phyloP scores from a whole-genome alignment of 1,140 invertebrate species.

The Oryctes rhinoceros region DNA sequence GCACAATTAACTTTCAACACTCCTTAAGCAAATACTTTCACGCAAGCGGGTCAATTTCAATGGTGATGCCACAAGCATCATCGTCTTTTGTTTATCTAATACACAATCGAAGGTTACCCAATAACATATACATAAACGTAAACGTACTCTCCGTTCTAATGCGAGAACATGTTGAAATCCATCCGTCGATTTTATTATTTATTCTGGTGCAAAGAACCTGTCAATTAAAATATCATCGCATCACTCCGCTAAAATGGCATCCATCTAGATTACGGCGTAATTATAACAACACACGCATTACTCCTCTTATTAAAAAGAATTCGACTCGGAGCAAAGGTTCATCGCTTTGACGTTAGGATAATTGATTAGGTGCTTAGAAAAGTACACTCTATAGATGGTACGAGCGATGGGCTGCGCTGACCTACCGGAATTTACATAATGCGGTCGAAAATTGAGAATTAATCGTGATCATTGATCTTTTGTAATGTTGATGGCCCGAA shows the following conservation, averaged over 20 bases:
- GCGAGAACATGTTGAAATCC: background rate
- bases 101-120: background rate
- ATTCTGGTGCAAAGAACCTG: background rate
- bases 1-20: no score
- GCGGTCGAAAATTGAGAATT: conserved; percentile 34
- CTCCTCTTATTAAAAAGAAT: conserved; percentile 29
- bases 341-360: conserved; percentile 28
- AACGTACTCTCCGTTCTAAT: background rate
- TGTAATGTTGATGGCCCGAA: conserved; percentile 11
- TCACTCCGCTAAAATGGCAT: background rate
- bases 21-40: no score
- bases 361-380: conserved; percentile 31
- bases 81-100: background rate
- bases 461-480: conserved; percentile 34
- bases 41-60: background rate
- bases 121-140: background rate
- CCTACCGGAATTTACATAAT: conserved; percentile 33
- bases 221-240: conserved; percentile 31
- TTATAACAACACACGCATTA: conserved; percentile 32
- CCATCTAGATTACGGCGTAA: conserved; percentile 32
- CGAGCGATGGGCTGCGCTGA: background rate
- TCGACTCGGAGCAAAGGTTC: background rate
- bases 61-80: background rate
- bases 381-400: background rate
- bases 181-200: conserved; percentile 9